These are phyloP conservation scores for Lepidocolaptes lacrymiger DNA, from an alignment of 2,797 vertebrate species.

Conservation along the genomic window DNA sequence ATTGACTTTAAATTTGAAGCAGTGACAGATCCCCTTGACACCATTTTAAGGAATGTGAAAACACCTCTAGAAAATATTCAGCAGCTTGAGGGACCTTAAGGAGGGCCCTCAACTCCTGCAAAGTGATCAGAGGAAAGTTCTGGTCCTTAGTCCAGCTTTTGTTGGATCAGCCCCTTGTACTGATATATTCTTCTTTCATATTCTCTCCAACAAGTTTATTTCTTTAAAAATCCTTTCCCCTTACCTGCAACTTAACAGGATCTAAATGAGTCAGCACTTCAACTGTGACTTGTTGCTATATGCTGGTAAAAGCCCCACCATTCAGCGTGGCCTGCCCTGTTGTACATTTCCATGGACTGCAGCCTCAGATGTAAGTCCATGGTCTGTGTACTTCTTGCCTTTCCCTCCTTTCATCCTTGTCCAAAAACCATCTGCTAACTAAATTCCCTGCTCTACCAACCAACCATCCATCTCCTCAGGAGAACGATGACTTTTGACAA, in stretches of 20 bases:
- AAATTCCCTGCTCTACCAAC: neutral
- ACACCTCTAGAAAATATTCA: neutral
- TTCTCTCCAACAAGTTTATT: neutral
- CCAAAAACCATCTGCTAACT: neutral
- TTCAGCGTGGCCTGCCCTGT: neutral
- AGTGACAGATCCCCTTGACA: neutral
- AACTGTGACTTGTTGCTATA: neutral
- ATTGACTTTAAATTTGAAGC: neutral
- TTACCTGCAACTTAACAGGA: rapidly evolving
- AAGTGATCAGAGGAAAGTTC: neutral
- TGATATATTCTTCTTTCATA: neutral
- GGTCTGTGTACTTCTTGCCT: neutral
- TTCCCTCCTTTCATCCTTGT: neutral
- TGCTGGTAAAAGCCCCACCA: neutral
- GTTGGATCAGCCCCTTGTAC: neutral
- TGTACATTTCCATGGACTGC: neutral
- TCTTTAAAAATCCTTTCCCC: neutral
- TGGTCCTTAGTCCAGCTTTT: neutral
- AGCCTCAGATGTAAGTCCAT: neutral
- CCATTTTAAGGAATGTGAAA: neutral
- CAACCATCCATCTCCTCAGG: neutral
- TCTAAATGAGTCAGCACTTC: neutral
- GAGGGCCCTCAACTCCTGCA: neutral
- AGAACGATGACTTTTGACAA: neutral
- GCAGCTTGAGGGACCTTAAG: neutral